Evolutionary conservation across 2,113 vertebrate genomes (phyloP).

Genomic region (Cathartes aura): DNA sequence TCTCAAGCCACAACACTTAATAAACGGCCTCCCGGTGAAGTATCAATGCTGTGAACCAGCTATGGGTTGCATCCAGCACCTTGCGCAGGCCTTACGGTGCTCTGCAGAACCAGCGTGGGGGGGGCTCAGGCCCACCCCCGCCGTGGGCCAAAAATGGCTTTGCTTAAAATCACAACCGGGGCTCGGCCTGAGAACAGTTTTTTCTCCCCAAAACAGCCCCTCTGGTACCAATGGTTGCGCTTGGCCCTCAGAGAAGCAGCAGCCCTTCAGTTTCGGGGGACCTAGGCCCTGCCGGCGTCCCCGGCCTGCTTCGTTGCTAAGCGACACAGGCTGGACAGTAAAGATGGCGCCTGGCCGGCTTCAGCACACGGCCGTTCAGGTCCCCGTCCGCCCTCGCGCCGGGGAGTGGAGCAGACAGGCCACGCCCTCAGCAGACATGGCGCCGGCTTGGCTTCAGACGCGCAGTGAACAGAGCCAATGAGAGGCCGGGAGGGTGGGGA

Average conservation of each 20-base stretch:
- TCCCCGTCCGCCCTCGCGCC: accelerated
- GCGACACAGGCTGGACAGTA: accelerated
- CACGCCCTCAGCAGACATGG: neutral
- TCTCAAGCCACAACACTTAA: neutral
- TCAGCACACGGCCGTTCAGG: accelerated
- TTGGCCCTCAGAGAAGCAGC: accelerated
- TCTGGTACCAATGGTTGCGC: accelerated
- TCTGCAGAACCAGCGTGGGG: accelerated
- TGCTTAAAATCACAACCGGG: accelerated
- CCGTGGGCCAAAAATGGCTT: accelerated
- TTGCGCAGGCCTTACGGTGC: accelerated
- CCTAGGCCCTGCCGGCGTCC: neutral
- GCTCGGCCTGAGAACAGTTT: accelerated
- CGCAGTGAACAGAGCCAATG: neutral
- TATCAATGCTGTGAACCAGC: accelerated
- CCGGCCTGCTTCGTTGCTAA: neutral
- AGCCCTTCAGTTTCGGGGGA: accelerated
- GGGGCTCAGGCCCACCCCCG: accelerated
- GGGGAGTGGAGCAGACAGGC: accelerated
- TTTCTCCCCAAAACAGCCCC: neutral
- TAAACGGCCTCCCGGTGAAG: accelerated
- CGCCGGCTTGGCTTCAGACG: neutral
- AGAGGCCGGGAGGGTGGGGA: accelerated
- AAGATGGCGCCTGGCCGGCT: neutral
- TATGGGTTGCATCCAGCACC: accelerated